Evolutionary conservation across 1,140 invertebrate species (phyloP), one percentile per base, ranked within the genome.

Genomic region (Cherax quadricarinatus): DNA sequence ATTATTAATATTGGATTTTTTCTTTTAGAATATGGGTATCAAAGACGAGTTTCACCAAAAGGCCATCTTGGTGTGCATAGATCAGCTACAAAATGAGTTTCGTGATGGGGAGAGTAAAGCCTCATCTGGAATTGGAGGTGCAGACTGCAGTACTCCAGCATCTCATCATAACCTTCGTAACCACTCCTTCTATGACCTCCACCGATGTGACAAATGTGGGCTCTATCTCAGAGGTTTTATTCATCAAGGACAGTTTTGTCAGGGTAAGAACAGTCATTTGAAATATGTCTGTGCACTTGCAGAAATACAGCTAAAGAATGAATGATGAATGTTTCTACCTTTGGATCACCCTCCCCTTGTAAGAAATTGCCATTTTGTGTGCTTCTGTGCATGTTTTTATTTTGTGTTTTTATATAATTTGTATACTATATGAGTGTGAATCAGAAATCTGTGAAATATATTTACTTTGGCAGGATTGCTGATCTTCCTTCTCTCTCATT

Each of bases 1-100:
- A 30, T 7, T 1, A 73, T 82, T 49, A 49, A 88, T 21, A 84
- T 85, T 85, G 49, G 73, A 86, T 48, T 57, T 94, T 88, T 94
- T 94, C 95, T 94, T 89, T 95, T 95, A 97, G 97, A 96, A 96
- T 94, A 97, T 97, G 96, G 97, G 97, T 83, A 97, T 97, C 94
- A 96, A 97, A 94, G 97, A 97, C 95, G 97, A 97, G 90, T 97
- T 97, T 94, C 97, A 97, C 95, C 97, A 97, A 94, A 96, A 96
- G 94, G 96, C 96, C 78, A 96, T 97, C 93, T 95, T 97, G 89
- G 96, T 96, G 48, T 97, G 97, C 94, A 96, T 97, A 89, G 96
- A 97, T 94, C 97, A 97, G 95, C 95, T 97, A 18, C 62, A 94
- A 86, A 85, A 88, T 85, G 85, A 93, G 92, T 93, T 91, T 92